Evolutionary conservation across 1,140 invertebrate genomes (phyloP), one percentile per base, ranked within the genome.

Genomic region (Bombus difficillimus): DNA sequence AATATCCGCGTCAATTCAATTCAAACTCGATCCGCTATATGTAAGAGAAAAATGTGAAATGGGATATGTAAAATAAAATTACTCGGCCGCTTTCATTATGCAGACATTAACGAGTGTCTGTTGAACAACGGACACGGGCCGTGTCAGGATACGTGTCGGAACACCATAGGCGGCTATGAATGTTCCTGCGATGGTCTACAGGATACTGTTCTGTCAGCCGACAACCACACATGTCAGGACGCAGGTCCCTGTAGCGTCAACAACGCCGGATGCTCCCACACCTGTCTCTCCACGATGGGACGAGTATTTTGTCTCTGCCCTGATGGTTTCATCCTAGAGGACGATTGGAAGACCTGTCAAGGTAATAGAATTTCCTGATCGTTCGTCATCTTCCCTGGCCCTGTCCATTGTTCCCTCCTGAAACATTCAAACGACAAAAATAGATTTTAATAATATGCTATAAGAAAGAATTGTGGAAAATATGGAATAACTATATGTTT

Each of bases 271-370:
- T 96, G 96, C 92, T 96, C 96, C 32, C 96, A 96, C 85, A 96
- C 96, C 91, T 96, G 96, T 94, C 91, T 96, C 2, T 97, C 97
- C 86, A 96, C 96, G 53, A 94, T 96, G 90, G 97, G 97, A 18
- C 95, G 96, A 28, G 97, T 96, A 80, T 96, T 96, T 88, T 97
- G 97, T 93, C 93, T 96, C 69, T 97, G 97, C 92, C 96, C 96
- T 3, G 95, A 96, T 66, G 96, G 96, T 28, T 96, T 96, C 91
- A 95, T 95, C 85, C 94, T 96, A 25, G 93, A 95, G 39, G 93
- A 95, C 53, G 96, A 96, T 88, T 96, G 96, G 95, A 96, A 96
- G 87, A 96, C 95, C 57, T 96, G 96, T 87, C 93, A 95, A 92
- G 97, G 96, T 93, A 88, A 89, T 39, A 22, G 32, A 84, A 62